A percentile compares a stretch with the other conserved stretches of the same genome.
Evolutionary conservation across 2,888 invertebrate species (phyloP).

Genomic region (Drosophila greeni): DNA sequence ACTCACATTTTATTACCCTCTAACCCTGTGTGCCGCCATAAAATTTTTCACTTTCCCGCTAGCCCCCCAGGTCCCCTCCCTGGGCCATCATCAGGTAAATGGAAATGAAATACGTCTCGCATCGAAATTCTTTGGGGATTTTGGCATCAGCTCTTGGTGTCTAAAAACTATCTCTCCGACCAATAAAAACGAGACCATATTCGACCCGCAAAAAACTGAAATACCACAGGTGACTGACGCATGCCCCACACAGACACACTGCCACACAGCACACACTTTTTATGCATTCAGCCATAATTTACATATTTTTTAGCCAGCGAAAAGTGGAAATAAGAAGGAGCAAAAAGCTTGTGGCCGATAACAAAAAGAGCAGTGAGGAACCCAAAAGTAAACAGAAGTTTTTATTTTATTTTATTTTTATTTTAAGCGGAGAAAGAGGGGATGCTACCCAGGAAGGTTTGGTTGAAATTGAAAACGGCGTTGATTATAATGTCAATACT

Average conservation of each 20-base stretch:
- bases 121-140: slow-evolving; percentile 42
- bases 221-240: slow-evolving; percentile 73
- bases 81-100: slow-evolving; percentile 19
- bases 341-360: slow-evolving; percentile 38
- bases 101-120: slow-evolving; percentile 30
- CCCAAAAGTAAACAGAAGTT: slow-evolving; percentile 61
- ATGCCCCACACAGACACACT: slow-evolving; percentile 60
- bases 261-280: slow-evolving; percentile 23
- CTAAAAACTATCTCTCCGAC: slow-evolving; percentile 49
- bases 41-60: slow-evolving; percentile 1
- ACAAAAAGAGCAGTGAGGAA: slow-evolving; percentile 48
- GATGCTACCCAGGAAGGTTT: slow-evolving; percentile 53
- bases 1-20: slow-evolving; percentile 1
- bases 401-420: slow-evolving; percentile 18
- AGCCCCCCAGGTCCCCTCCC: background rate
- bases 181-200: slow-evolving; percentile 63
- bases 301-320: slow-evolving; percentile 61
- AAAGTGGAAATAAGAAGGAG: slow-evolving; percentile 45
- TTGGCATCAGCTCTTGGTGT: slow-evolving; percentile 35
- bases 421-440: background rate
- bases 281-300: slow-evolving; percentile 56
- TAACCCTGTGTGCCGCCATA: slow-evolving; percentile 1
- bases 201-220: slow-evolving; percentile 46
- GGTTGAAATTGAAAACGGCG: slow-evolving; percentile 73
- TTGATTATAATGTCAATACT: slow-evolving; percentile 74